phyloP scores from a whole-genome alignment of 2,113 vertebrate species.

The Abramis brama region DNA sequence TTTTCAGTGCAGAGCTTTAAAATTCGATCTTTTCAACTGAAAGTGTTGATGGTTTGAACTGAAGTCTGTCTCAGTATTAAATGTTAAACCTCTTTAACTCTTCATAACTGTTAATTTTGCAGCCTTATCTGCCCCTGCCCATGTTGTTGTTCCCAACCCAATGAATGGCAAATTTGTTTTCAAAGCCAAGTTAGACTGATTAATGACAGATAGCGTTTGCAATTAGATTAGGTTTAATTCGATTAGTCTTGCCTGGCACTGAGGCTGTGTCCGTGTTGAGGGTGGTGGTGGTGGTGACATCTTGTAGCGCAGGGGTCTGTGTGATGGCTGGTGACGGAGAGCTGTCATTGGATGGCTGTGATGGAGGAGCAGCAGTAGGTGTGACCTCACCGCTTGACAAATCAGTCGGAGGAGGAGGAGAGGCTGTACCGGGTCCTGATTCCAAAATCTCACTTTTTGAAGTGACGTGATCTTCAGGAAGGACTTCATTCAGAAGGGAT shows the following conservation, averaged over 20 bases:
- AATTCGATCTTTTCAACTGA: neutral
- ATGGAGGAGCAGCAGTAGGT: neutral
- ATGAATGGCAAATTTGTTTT: conserved; percentile 13
- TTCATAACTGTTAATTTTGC: neutral
- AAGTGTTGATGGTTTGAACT: neutral
- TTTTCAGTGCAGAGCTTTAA: neutral
- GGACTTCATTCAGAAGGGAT: conserved; percentile 23
- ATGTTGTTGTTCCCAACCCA: neutral
- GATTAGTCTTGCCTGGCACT: conserved; percentile 32
- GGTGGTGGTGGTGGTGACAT: conserved; percentile 26
- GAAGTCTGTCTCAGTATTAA: neutral
- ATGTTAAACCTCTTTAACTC: neutral
- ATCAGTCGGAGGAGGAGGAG: neutral
- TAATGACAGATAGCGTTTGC: neutral
- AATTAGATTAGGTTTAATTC: conserved; percentile 2
- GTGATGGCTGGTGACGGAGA: neutral
- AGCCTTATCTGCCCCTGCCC: neutral
- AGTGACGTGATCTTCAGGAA: conserved; percentile 1
- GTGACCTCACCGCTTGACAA: neutral
- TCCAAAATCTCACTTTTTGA: neutral
- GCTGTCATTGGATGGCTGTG: neutral
- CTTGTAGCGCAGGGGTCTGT: neutral
- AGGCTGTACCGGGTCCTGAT: neutral
- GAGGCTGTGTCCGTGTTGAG: conserved; percentile 1
- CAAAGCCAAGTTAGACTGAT: conserved; percentile 13